phyloP scores from a whole-genome alignment of 2,888 invertebrate genomes.

The Ferdinandea cuprea region DNA sequence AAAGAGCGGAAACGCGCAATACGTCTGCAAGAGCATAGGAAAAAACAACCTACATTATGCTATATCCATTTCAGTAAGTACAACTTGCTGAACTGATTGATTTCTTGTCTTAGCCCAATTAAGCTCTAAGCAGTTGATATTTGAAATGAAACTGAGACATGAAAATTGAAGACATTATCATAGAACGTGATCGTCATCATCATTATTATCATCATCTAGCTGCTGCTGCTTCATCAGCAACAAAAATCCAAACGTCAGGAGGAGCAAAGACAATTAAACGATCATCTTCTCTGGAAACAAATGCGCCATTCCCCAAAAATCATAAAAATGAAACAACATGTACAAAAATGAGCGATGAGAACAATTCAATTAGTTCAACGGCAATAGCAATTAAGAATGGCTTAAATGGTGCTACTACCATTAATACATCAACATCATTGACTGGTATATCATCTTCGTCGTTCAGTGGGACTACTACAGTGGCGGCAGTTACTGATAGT shows the following conservation, averaged over 20 bases:
- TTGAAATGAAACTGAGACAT: constrained; percentile 69
- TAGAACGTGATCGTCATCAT: constrained; percentile 69
- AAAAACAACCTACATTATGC: constrained; percentile 2
- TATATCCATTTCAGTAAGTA: constrained; percentile 15
- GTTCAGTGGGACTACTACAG: constrained; percentile 69
- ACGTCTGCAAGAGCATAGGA: constrained; percentile 2
- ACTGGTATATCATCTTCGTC: constrained; percentile 57
- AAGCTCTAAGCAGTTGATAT: constrained; percentile 14
- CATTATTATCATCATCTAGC: constrained; percentile 60
- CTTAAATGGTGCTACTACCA: constrained; percentile 85
- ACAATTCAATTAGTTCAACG: constrained; percentile 85
- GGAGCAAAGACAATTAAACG: constrained; percentile 33
- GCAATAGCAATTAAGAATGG: constrained; percentile 84
- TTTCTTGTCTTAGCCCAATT: constrained; percentile 9
- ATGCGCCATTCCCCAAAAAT: constrained; percentile 75
- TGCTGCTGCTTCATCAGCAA: constrained; percentile 58
- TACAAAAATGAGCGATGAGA: constrained; percentile 87
- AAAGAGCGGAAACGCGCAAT: constrained; percentile 48
- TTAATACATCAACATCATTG: constrained; percentile 61
- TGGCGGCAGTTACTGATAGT: constrained; percentile 75
- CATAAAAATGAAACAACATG: constrained; percentile 88
- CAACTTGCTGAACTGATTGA: constrained; percentile 7
- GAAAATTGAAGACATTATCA: constrained; percentile 77
- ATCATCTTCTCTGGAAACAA: constrained; percentile 66
- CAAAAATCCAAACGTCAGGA: constrained; percentile 23